Evolutionary conservation across 2,888 invertebrate genomes (phyloP).

Genomic region (Drosophila rubida): DNA sequence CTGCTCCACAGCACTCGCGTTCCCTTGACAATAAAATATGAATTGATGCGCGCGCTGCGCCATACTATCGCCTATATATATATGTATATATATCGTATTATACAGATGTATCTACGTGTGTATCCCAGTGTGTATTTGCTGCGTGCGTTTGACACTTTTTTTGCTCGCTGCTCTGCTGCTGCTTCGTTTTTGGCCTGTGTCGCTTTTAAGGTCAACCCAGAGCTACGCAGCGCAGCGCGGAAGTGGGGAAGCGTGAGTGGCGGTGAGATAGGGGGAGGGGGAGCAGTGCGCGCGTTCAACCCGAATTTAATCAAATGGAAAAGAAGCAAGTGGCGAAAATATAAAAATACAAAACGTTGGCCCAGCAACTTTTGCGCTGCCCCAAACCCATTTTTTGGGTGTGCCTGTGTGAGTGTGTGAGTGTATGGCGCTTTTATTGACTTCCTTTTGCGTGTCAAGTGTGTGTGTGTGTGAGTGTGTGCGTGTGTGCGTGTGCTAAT

Average conservation of each 20-base stretch:
- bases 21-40: constrained; percentile 70
- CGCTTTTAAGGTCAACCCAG: constrained; percentile 68
- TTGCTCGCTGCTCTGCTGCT: constrained; percentile 27
- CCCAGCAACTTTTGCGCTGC: constrained; percentile 14
- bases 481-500: constrained; percentile 45
- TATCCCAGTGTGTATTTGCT: constrained; percentile 15
- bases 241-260: not conserved
- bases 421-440: constrained; percentile 31
- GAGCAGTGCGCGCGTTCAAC: constrained; percentile 31
- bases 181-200: constrained; percentile 28
- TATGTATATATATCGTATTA: constrained; percentile 5
- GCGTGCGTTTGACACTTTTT: constrained; percentile 39
- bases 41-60: constrained; percentile 67
- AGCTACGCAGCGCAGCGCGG: constrained; percentile 15
- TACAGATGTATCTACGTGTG: not conserved
- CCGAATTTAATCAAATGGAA: constrained; percentile 45
- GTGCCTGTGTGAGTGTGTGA: constrained; percentile 58
- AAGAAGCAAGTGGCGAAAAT: constrained; percentile 18
- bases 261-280: not conserved
- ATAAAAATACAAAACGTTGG: constrained; percentile 19
- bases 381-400: constrained; percentile 45
- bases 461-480: constrained; percentile 18
- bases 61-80: constrained; percentile 24
- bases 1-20: constrained; percentile 1
- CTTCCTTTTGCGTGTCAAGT: constrained; percentile 15